Percentiles rank a stretch among this genome's conserved stretches.
phyloP scores from a whole-genome alignment of 2,113 vertebrate species.

The Brachyhypopomus gauderio region DNA sequence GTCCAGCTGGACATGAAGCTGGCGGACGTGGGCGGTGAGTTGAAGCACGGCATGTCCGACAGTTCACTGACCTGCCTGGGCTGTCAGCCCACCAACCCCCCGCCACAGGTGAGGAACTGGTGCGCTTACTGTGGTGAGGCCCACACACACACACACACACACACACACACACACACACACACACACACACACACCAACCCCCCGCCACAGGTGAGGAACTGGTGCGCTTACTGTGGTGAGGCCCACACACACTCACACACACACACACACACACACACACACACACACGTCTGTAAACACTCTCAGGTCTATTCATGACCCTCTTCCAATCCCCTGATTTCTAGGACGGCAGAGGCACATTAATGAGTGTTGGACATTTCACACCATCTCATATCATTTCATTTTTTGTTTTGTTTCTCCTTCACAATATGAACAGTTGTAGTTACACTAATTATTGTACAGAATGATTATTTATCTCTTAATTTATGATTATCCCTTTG shows the following conservation, averaged over 20 bases:
- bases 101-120: constrained; percentile 99
- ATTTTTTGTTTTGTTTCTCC: constrained; percentile 48
- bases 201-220: constrained; percentile 99
- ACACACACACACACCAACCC: constrained; percentile 79
- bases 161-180: background rate
- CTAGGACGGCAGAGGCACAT: constrained; percentile 24
- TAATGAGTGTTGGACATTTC: constrained; percentile 51
- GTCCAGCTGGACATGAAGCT: constrained; percentile 99
- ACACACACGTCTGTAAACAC: too few species aligned
- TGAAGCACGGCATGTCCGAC: constrained; percentile 99
- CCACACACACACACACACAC: constrained; percentile 39
- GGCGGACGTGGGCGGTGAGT: constrained; percentile 94
- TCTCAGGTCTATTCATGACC: constrained; percentile 55
- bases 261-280: background rate
- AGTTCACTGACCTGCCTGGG: constrained; percentile 98
- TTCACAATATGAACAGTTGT: constrained; percentile 2
- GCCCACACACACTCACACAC: constrained; percentile 47
- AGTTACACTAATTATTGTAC: constrained; percentile 4
- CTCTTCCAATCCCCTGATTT: constrained; percentile 34
- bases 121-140: constrained; percentile 96
- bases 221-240: constrained; percentile 98
- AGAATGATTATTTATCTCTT: constrained; percentile 50
- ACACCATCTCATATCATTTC: constrained; percentile 54
- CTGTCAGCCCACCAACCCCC: constrained; percentile 95
- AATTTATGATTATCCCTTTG: constrained; percentile 50